Conservation (phyloP, 35 echinoderm and acorn worm genomes). For the Acanthaster planci region DNA sequence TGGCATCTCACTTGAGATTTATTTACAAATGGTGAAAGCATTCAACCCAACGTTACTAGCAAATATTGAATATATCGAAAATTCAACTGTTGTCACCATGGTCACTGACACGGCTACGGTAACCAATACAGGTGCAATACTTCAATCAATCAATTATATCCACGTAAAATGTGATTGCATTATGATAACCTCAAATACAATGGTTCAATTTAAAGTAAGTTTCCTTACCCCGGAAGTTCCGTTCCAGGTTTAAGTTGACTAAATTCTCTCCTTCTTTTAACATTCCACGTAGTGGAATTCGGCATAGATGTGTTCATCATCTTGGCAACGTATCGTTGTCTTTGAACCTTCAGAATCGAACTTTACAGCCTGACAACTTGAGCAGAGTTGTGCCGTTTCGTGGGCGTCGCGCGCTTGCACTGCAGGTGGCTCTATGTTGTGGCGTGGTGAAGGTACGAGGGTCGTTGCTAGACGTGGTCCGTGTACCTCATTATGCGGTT, state of each 20-base stretch:
- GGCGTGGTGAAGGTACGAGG: neutral
- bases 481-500: conserved; percentile 55
- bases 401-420: neutral
- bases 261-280: conserved; percentile 89
- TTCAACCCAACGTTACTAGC: too few relatives aligned
- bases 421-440: neutral
- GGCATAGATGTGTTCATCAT: conserved; percentile 99
- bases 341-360: neutral
- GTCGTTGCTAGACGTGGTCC: conserved; percentile 42
- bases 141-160: conserved; percentile 11
- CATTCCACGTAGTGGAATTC: conserved; percentile 98
- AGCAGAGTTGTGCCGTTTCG: neutral
- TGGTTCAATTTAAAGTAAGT: neutral
- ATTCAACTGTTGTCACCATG: too few relatives aligned
- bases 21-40: too few relatives aligned
- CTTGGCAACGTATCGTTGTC: conserved; percentile 55
- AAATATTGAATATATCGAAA: too few relatives aligned
- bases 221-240: conserved; percentile 93
- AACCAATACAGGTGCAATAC: neutral
- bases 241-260: conserved; percentile 71
- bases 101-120: too few relatives aligned
- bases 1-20: too few relatives aligned
- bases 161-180: neutral
- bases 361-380: neutral
- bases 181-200: neutral